Evolutionary conservation across 2,797 vertebrate genomes (phyloP).

Genomic region (Pseudopleuronectes americanus): DNA sequence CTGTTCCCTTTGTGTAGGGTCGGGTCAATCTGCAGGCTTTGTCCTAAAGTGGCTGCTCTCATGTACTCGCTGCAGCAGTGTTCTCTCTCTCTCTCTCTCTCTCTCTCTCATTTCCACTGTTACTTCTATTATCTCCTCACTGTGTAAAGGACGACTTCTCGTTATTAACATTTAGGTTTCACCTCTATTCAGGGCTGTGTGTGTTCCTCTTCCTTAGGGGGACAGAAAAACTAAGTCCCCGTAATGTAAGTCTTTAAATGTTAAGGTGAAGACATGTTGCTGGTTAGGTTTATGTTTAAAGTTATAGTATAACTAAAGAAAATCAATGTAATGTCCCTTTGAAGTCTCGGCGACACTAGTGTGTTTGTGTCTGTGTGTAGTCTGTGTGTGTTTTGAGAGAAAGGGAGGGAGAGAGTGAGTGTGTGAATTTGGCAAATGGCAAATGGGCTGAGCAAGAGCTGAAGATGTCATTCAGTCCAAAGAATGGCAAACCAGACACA

Average conservation of each 20-base stretch:
- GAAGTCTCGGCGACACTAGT: neutral
- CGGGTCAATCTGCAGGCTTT: slow-evolving; percentile 17
- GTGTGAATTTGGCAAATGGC: neutral
- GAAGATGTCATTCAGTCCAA: slow-evolving; percentile 60
- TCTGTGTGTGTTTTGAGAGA: no score
- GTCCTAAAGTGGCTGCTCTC: neutral
- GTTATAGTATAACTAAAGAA: no score
- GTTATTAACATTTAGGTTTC: slow-evolving; percentile 44
- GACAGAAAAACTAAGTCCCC: no score
- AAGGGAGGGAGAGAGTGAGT: neutral
- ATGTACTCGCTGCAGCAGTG: slow-evolving; percentile 1
- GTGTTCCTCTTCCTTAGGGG: no score
- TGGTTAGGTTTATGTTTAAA: no score
- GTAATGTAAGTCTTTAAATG: no score
- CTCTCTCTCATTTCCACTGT: slow-evolving; percentile 14
- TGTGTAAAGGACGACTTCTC: slow-evolving; percentile 16
- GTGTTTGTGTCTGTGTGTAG: slow-evolving; percentile 7
- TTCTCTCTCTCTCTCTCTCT: neutral
- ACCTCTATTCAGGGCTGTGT: slow-evolving; percentile 14
- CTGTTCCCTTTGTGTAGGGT: slow-evolving; percentile 7
- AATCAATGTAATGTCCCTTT: neutral
- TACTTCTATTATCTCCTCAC: slow-evolving; percentile 19
- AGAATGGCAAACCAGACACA: slow-evolving; percentile 34
- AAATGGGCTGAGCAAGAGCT: slow-evolving; percentile 62
- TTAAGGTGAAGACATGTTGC: no score